Conservation (phyloP, 2,797 vertebrate species). For the Momotus momota region DNA sequence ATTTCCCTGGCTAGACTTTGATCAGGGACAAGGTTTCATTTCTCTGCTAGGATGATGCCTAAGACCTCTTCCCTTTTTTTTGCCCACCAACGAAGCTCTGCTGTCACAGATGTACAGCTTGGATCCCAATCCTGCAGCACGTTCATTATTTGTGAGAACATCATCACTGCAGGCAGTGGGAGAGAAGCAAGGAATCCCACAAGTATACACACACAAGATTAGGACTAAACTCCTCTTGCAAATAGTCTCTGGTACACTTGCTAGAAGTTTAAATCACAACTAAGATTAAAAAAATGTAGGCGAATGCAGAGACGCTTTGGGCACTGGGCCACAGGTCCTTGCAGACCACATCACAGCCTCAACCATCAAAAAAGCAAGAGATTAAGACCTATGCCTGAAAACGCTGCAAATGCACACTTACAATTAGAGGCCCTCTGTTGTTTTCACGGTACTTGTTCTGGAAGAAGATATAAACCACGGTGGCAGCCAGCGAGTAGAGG, state of each 20-base stretch:
- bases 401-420: slow-evolving; percentile 78
- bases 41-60: neutral
- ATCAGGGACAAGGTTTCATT: neutral
- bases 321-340: neutral
- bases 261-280: neutral
- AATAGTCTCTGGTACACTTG: neutral
- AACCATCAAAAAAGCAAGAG: neutral
- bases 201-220: neutral
- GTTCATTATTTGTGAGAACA: neutral
- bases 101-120: neutral
- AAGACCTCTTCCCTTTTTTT: neutral
- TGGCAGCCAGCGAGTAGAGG: slow-evolving; percentile 93
- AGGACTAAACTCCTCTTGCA: neutral
- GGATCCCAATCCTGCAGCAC: neutral
- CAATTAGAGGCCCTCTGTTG: slow-evolving; percentile 92
- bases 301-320: neutral
- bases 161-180: neutral
- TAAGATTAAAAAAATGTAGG: neutral
- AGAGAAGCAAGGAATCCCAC: neutral
- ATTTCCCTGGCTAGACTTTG: neutral
- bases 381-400: neutral
- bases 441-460: slow-evolving; percentile 95
- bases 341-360: neutral
- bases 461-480: slow-evolving; percentile 94
- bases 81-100: neutral